These are phyloP conservation scores for Tamias sibiricus DNA, from an alignment of 2,113 vertebrate species.

Conservation along the genomic window DNA sequence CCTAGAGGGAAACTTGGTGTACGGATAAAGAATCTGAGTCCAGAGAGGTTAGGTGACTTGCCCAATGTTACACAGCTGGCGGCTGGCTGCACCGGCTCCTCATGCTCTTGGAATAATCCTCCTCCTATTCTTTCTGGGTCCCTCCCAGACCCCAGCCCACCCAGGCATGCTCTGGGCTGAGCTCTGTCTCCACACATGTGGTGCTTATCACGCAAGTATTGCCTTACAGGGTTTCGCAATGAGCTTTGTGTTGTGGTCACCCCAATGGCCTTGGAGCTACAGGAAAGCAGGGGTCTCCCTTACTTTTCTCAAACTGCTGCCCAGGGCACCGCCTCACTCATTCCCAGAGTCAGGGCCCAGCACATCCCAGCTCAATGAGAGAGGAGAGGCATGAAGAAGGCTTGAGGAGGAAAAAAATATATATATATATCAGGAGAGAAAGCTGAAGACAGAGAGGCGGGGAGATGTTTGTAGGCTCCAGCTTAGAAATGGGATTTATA, in stretches of 20 bases:
- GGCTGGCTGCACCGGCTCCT: not conserved
- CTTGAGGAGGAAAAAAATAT: not conserved
- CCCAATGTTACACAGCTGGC: not conserved
- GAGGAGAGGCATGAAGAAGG: not conserved
- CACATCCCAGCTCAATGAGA: not conserved
- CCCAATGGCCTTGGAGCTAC: not conserved
- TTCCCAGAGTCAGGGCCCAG: not conserved
- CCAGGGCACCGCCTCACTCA: not conserved
- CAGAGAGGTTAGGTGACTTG: not conserved
- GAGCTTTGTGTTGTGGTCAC: constrained; percentile 30
- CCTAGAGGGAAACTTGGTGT: not conserved
- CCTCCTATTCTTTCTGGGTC: not conserved
- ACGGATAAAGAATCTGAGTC: not conserved
- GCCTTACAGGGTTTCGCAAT: constrained; percentile 57
- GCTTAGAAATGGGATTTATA: not conserved
- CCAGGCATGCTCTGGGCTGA: not conserved
- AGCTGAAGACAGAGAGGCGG: not conserved
- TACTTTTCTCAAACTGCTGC: not conserved
- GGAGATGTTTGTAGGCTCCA: not conserved
- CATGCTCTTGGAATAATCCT: not conserved
- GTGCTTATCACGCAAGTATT: constrained; percentile 65
- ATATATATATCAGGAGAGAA: too few relatives aligned
- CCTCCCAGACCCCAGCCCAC: constrained; percentile 68
- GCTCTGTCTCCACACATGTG: constrained; percentile 64
- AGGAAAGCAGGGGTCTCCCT: not conserved